phyloP scores from a whole-genome alignment of 2,888 invertebrate species.

The Cinara cedri region DNA sequence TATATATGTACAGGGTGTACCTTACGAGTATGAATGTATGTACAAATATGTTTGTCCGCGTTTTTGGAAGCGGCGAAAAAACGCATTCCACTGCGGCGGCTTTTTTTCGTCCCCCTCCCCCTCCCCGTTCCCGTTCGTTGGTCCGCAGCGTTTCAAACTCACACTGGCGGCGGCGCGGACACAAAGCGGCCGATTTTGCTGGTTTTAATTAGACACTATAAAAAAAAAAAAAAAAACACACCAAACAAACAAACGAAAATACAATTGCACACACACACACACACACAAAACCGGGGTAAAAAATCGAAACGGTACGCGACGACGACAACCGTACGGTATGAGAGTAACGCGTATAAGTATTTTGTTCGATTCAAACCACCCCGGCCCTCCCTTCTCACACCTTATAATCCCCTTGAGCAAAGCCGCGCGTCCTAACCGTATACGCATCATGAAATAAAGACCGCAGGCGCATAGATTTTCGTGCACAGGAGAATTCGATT shows the following conservation, averaged over 20 bases:
- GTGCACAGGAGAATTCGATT: background rate
- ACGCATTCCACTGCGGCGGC: conserved; percentile 44
- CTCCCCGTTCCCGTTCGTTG: too few species aligned
- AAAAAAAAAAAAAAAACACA: background rate
- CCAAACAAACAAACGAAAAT: conserved; percentile 5
- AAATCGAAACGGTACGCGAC: conserved; percentile 9
- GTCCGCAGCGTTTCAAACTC: conserved; percentile 31
- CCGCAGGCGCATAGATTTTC: background rate
- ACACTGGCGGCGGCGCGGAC: conserved; percentile 23
- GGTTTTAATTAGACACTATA: conserved; percentile 39
- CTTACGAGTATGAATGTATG: background rate
- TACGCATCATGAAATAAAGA: background rate
- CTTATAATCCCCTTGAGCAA: too few species aligned
- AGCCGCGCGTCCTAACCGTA: too few species aligned
- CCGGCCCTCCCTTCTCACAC: too few species aligned
- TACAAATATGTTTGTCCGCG: conserved; percentile 16
- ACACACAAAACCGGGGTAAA: background rate
- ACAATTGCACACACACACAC: too few species aligned
- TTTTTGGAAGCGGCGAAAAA: conserved; percentile 50
- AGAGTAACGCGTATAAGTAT: conserved; percentile 1
- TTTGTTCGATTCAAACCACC: too few species aligned
- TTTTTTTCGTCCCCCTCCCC: background rate
- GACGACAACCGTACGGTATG: background rate
- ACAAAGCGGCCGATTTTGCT: conserved; percentile 41
- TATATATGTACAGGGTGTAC: too few species aligned